Percentiles rank a stretch among this genome's conserved stretches.
These are phyloP conservation scores for Darevskia nairensis DNA, from an alignment of 2,797 vertebrate genomes.

Conservation along the genomic window DNA sequence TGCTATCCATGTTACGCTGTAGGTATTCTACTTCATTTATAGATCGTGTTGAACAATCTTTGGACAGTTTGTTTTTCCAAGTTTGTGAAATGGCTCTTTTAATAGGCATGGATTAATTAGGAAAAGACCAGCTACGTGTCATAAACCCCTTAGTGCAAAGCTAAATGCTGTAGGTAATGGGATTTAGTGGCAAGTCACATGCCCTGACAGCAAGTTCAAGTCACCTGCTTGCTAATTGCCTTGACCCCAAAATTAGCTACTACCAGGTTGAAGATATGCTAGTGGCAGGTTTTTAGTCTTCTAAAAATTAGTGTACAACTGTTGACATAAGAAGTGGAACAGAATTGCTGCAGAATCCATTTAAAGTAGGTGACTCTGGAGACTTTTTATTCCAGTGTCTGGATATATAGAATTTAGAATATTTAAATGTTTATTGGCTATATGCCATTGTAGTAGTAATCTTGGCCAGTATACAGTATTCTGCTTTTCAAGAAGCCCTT, in stretches of 20 bases:
- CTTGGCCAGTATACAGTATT: not conserved
- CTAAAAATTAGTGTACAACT: not conserved
- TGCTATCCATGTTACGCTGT: not conserved
- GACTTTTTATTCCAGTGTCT: not conserved
- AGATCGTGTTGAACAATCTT: not conserved
- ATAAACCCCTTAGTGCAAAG: constrained; percentile 21
- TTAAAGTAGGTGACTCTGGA: not conserved
- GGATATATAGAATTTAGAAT: not conserved
- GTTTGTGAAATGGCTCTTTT: not conserved
- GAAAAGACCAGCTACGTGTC: not conserved
- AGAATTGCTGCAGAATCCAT: not conserved
- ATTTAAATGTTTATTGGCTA: not conserved
- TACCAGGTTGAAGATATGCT: not conserved
- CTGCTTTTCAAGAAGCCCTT: not conserved
- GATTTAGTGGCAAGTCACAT: not conserved
- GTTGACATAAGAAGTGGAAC: not conserved
- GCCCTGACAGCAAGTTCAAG: not conserved
- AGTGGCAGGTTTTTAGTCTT: not conserved
- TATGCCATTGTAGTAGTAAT: not conserved
- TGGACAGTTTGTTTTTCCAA: not conserved
- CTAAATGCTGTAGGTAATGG: not conserved
- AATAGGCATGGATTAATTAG: constrained; percentile 18
- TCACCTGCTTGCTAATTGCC: not conserved
- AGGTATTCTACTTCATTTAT: not conserved
- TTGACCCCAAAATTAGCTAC: not conserved